Percentiles rank a stretch among this genome's conserved stretches.
Evolutionary conservation across 64 coral and sea anemone genomes (phyloP).

Genomic region (Pocillopora verrucosa): DNA sequence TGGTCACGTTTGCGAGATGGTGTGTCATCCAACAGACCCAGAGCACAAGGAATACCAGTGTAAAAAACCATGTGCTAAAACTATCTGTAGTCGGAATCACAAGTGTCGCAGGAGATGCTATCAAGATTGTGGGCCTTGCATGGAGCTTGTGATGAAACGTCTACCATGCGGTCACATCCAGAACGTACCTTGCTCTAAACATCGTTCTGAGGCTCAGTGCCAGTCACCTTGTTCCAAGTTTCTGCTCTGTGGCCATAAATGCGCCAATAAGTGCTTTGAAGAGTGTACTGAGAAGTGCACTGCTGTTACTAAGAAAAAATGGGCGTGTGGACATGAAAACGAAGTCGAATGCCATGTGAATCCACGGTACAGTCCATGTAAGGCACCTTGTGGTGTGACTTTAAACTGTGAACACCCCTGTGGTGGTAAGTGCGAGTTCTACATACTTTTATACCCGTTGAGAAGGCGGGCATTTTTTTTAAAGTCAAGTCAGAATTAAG

Average conservation of each 20-base stretch:
- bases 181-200: conserved; percentile 30
- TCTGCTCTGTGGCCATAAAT: conserved; percentile 72
- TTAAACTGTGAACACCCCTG: conserved; percentile 55
- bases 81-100: conserved; percentile 21
- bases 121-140: conserved; percentile 53
- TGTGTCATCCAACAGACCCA: conserved; percentile 77
- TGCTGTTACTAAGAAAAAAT: conserved; percentile 20
- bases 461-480: background rate
- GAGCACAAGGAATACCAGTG: conserved; percentile 65
- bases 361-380: conserved; percentile 22
- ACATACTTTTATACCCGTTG: background rate
- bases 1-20: conserved; percentile 67
- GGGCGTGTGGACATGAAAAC: conserved; percentile 68
- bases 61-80: conserved; percentile 40
- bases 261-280: conserved; percentile 56
- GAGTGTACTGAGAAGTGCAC: conserved; percentile 58
- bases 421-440: conserved; percentile 22
- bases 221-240: conserved; percentile 26
- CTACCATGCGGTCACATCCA: conserved; percentile 39
- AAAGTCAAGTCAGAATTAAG: no score
- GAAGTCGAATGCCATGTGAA: conserved; percentile 36
- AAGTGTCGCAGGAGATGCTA: conserved; percentile 43
- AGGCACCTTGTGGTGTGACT: conserved; percentile 35
- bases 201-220: conserved; percentile 42
- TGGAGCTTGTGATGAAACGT: background rate